A percentile compares a stretch with the other conserved stretches of the same genome.
phyloP scores from a whole-genome alignment of 2,113 vertebrate genomes.

The Bos indicus region DNA sequence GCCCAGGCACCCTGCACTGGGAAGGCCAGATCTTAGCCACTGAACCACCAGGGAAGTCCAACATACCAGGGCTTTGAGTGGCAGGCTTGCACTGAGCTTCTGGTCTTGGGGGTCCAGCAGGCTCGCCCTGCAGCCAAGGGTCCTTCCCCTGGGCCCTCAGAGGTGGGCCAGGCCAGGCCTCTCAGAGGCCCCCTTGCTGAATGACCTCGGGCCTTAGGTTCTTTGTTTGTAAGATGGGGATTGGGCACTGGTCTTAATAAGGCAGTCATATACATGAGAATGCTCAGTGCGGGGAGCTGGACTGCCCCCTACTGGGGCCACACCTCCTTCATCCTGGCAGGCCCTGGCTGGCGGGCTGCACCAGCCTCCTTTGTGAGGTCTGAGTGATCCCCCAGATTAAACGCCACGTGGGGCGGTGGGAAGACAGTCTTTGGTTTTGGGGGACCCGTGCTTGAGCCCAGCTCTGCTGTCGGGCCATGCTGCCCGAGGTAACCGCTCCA shows the following conservation, averaged over 20 bases:
- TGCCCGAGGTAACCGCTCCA: rapidly evolving
- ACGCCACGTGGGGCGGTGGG: rapidly evolving
- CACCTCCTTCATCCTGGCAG: background rate
- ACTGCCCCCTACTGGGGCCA: background rate
- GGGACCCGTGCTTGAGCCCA: background rate
- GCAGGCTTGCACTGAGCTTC: background rate
- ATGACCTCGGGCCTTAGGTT: slow-evolving; percentile 33
- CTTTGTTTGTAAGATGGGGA: background rate
- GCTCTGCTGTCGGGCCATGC: background rate
- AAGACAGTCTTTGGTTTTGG: background rate
- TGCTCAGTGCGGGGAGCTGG: background rate
- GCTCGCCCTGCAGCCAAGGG: background rate
- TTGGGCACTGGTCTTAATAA: background rate
- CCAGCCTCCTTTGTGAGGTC: background rate
- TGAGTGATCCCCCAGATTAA: background rate
- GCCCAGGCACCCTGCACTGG: background rate
- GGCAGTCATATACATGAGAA: background rate
- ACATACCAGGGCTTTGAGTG: background rate
- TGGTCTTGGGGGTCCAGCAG: background rate
- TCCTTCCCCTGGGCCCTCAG: background rate
- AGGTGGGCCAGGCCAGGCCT: background rate
- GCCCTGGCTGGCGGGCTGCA: background rate
- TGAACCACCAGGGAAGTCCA: background rate
- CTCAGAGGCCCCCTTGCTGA: background rate
- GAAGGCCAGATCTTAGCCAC: background rate